Base-by-base conservation (phyloP, 2,113 vertebrate genomes). In the Gambusia holbrooki region DNA sequence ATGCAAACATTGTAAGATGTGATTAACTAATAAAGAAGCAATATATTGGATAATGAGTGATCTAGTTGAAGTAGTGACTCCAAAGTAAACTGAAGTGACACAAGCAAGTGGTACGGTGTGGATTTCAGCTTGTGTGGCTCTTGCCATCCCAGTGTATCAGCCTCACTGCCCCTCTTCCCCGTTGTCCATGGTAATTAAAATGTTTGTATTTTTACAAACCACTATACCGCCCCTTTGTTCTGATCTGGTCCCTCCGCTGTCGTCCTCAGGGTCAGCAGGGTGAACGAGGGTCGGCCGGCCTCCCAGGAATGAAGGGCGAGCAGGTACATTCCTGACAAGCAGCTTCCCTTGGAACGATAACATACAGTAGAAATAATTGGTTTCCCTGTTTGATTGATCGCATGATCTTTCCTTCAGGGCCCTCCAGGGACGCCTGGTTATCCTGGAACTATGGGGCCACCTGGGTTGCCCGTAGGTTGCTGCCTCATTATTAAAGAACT, bases 211-310 rank as follows among this genome's bases (percentile, higher is more conserved):
- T 58, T 58, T 1, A n/a, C 65, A 73, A 69, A 66, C 66, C 66
- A 79, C 67, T 71, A 42, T 65, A 74, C 28, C 48, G 29, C 89
- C 73, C 70, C 0, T 45, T 74, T 65, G 75, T 66, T 77, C 68
- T 85, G 83, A 92, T 80, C 60, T 32, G 69, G 42, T 54, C 30
- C 66, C 22, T 2, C 71, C 74, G 51, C 76, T 8, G 1, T 62
- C 83, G 64, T 85, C 30, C n/a, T 74, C 94, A 99, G 98, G 97
- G 98, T 89, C 96, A 97, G 67, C 96, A 96, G 79, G 98, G 98
- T 30, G 97, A 99, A 35, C 94, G 94, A 8, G 98, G 98, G 72
- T 77, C 87, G 28, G 27, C 91, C 0, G 97, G 97, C 68, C 88
- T 92, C 1, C 28, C 92, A 0, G 98, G 97, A 83, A 89, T 93